These are phyloP conservation scores for Myoxocephalus aenaeus DNA, from an alignment of 2,797 vertebrate species.

Conservation along the genomic window DNA sequence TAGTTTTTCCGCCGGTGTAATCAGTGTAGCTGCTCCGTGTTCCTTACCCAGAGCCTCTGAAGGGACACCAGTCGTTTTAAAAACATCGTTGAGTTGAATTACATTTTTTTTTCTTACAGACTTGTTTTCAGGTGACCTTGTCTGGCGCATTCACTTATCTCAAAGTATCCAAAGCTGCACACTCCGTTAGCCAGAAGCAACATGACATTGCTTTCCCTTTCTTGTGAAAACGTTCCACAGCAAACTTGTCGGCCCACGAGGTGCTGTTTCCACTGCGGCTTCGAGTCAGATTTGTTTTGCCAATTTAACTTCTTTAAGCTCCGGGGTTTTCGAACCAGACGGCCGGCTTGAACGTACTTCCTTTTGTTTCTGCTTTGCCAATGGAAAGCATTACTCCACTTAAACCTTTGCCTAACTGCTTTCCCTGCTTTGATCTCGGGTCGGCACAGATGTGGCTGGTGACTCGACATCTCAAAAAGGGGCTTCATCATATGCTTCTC, in stretches of 20 bases:
- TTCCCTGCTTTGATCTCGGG: slow-evolving; percentile 57
- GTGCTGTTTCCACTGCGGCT: slow-evolving; percentile 57
- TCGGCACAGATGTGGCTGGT: slow-evolving; percentile 63
- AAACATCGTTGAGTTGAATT: no score
- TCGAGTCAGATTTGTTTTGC: slow-evolving; percentile 56
- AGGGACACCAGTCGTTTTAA: slow-evolving; percentile 9
- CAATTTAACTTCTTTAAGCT: slow-evolving; percentile 58
- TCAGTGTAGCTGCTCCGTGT: slow-evolving; percentile 58
- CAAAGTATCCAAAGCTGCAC: slow-evolving; percentile 37
- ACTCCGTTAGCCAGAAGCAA: slow-evolving; percentile 51
- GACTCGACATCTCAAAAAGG: slow-evolving; percentile 59
- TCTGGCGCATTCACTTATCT: slow-evolving; percentile 54
- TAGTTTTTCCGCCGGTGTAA: slow-evolving; percentile 60
- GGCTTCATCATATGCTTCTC: slow-evolving; percentile 57
- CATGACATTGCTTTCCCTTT: slow-evolving; percentile 25
- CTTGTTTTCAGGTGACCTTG: slow-evolving; percentile 50
- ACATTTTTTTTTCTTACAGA: background rate
- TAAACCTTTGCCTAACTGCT: slow-evolving; percentile 46
- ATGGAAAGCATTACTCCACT: slow-evolving; percentile 27
- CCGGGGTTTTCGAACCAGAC: slow-evolving; percentile 55
- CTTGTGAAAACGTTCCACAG: slow-evolving; percentile 48
- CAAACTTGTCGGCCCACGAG: slow-evolving; percentile 52
- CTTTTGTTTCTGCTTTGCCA: slow-evolving; percentile 48
- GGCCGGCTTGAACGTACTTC: slow-evolving; percentile 45
- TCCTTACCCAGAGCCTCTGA: slow-evolving; percentile 47